These are phyloP conservation scores for Rafetus swinhoei DNA, from an alignment of 2,113 vertebrate species.

Conservation along the genomic window DNA sequence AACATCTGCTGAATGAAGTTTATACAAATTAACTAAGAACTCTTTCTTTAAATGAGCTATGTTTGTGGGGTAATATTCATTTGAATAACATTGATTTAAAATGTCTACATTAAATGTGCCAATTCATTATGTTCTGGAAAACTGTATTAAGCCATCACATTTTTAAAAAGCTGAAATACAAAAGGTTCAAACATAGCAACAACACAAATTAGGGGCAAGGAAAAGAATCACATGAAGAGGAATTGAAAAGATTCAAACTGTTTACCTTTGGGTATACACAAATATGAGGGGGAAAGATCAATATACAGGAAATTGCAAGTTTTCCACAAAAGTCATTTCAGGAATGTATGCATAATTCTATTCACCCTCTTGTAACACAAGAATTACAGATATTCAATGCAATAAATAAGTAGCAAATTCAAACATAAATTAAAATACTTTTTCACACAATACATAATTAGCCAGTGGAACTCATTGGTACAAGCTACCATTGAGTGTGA, in stretches of 20 bases:
- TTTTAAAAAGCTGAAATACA: background rate
- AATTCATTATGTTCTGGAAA: background rate
- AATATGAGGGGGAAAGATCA: background rate
- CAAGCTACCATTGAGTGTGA: background rate
- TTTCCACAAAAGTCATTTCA: background rate
- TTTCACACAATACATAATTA: accelerated
- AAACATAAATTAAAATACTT: background rate
- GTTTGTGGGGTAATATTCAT: background rate
- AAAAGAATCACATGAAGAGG: background rate
- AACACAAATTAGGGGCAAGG: accelerated
- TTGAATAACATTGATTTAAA: background rate
- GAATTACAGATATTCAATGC: background rate
- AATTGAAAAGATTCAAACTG: background rate
- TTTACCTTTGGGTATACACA: background rate
- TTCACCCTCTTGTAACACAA: background rate
- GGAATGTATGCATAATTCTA: background rate
- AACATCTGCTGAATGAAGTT: background rate
- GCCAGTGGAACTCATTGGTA: background rate
- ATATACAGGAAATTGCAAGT: background rate
- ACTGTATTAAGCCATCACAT: accelerated
- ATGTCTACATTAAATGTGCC: background rate
- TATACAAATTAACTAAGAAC: background rate
- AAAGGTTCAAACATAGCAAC: background rate
- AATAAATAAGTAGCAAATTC: background rate
- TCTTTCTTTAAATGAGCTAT: background rate